A percentile compares a stretch with the other conserved stretches of the same genome.
These are phyloP conservation scores for Cyclura pinguis DNA, from an alignment of 2,797 vertebrate species.

Conservation along the genomic window DNA sequence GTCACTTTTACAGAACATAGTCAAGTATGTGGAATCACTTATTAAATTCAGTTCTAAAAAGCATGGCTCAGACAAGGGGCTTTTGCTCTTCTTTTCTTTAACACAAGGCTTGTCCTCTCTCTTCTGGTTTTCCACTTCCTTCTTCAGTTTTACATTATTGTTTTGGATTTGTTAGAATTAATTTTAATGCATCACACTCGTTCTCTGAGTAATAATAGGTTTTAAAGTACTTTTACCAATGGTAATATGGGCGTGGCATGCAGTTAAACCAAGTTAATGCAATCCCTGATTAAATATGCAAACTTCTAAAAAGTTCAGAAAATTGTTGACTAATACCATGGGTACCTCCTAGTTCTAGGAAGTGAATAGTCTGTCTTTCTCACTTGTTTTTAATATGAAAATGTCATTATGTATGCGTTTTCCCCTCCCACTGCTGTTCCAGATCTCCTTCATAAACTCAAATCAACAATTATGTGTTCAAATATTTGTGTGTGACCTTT, in stretches of 20 bases:
- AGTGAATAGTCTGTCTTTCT: constrained; percentile 45
- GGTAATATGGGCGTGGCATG: constrained; percentile 75
- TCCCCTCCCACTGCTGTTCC: constrained; percentile 22
- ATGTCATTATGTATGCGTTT: constrained; percentile 52
- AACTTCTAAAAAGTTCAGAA: constrained; percentile 72
- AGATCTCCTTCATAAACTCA: constrained; percentile 84
- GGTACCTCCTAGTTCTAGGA: constrained; percentile 73
- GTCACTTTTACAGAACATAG: constrained; percentile 49
- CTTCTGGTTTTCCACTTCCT: constrained; percentile 36
- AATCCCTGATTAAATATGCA: constrained; percentile 79
- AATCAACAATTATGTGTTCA: constrained; percentile 93
- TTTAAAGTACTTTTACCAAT: constrained; percentile 65
- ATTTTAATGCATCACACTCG: constrained; percentile 45
- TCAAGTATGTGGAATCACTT: constrained; percentile 49
- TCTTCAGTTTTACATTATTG: constrained; percentile 49
- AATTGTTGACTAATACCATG: constrained; percentile 72
- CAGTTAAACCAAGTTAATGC: constrained; percentile 76
- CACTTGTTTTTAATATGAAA: constrained; percentile 58
- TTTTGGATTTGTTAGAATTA: constrained; percentile 62
- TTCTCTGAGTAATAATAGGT: constrained; percentile 63
- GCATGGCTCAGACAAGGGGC: constrained; percentile 18
- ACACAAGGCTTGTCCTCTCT: constrained; percentile 31
- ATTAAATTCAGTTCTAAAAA: constrained; percentile 38
- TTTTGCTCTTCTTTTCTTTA: constrained; percentile 40
- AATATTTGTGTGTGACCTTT: constrained; percentile 98